These are phyloP conservation scores for Rutilus rutilus DNA, from an alignment of 2,113 vertebrate genomes.

Conservation along the genomic window DNA sequence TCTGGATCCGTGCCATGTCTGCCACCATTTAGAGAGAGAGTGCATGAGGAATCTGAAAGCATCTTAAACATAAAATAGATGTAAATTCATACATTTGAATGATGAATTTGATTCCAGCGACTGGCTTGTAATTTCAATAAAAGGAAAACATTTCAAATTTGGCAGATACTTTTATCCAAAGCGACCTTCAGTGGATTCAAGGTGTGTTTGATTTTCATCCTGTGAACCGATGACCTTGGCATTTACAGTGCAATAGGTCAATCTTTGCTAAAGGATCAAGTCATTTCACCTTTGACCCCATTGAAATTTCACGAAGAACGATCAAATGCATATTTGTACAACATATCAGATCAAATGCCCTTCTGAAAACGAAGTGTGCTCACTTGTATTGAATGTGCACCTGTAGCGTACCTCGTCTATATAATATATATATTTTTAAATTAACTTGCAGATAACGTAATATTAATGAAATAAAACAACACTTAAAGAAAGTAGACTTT, in stretches of 20 bases:
- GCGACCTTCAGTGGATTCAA: neutral
- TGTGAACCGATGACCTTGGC: neutral
- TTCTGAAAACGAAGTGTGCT: neutral
- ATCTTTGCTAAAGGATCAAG: neutral
- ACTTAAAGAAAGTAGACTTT: neutral
- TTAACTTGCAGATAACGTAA: neutral
- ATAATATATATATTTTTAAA: neutral
- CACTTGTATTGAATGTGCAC: neutral
- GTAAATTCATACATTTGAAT: neutral
- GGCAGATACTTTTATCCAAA: neutral
- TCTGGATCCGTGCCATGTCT: slow-evolving; percentile 82
- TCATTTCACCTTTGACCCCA: neutral
- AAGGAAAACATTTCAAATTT: neutral
- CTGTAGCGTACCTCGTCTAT: neutral
- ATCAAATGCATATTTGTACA: neutral
- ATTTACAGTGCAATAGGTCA: neutral
- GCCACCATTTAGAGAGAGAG: slow-evolving; percentile 76
- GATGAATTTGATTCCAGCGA: neutral
- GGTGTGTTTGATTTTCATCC: neutral
- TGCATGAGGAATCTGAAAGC: slow-evolving; percentile 39
- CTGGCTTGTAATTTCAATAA: neutral
- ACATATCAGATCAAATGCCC: neutral
- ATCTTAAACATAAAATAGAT: neutral
- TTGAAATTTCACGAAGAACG: neutral
- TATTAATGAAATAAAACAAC: neutral